These are phyloP conservation scores for Halcyon chelicuti DNA, from an alignment of 2,797 vertebrate species.

Conservation along the genomic window DNA sequence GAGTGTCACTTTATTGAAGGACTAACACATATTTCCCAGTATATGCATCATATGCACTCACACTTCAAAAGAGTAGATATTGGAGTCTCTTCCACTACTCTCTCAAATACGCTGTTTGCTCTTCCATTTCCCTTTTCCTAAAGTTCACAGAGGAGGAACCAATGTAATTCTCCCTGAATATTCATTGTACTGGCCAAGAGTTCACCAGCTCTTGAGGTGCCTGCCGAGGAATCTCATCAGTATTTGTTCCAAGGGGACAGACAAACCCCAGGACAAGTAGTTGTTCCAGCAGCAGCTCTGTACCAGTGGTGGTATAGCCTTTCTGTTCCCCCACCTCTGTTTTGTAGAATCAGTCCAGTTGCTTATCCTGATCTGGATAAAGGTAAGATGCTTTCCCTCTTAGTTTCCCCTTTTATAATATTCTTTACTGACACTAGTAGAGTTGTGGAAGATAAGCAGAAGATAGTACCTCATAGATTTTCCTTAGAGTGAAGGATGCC, in stretches of 20 bases:
- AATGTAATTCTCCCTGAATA: neutral
- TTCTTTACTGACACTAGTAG: neutral
- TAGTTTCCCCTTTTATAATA: neutral
- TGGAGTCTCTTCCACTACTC: neutral
- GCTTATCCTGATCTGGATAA: neutral
- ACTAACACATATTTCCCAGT: neutral
- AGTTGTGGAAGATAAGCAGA: neutral
- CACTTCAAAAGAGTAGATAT: too few relatives aligned
- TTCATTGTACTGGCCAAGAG: neutral
- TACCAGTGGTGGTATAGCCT: neutral
- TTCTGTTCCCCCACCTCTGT: neutral
- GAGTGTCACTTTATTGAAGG: neutral
- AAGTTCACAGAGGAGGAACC: neutral
- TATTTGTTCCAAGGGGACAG: neutral
- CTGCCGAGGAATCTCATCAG: neutral
- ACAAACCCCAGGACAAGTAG: too few relatives aligned
- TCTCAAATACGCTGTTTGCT: neutral
- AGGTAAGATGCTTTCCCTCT: neutral
- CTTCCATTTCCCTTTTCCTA: neutral
- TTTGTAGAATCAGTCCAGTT: neutral
- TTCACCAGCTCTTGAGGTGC: neutral
- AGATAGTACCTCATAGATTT: neutral
- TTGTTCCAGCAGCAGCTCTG: neutral
- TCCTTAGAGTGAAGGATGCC: neutral
- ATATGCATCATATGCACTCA: neutral